Base-by-base conservation (phyloP, 2,797 vertebrate species). In the Luscinia luscinia region DNA sequence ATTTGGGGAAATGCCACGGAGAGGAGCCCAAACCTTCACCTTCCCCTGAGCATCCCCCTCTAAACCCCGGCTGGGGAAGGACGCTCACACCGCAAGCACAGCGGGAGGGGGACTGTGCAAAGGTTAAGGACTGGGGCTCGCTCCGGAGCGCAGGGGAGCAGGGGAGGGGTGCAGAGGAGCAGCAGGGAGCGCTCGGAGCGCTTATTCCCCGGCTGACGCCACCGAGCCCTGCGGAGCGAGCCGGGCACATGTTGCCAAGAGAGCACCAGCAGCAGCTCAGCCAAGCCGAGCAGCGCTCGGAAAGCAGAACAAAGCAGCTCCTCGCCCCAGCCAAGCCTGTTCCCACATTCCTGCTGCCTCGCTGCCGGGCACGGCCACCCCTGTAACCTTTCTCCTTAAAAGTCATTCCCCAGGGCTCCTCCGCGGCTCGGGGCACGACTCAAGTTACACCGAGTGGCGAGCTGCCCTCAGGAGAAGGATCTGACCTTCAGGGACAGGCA, bases 221-320 rank as follows among this genome's bases (percentile, higher is more conserved):
- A 96, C 52, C 15, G 70, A 92, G 90, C 95, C 82, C 96, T 49
- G 96, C 84, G 17, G 85, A 58, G 75, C 46, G 57, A 96, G 96
- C 95, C 62, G 91, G 97, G 97, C 95, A 96, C 97, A 96, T 45
- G 98, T 98, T 98, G 98, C 98, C 97, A 98, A 87, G 97, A 92
- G 95, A 95, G 96, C 93, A 59, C 81, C 92, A 77, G 72, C 76
- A 34, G 90, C 76, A 36, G 45, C 91, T 76, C 52, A 55, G 94
- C 96, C 87, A 28, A 89, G 96, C 49, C 6, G 51, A 52, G 64
- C 92, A 84, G 92, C 80, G 95, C 95, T 94, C 54, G 70, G 94
- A 83, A 89, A 97, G 96, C 95, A 96, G 93, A 96, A 91, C 89
- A 96, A 93, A 93, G 91, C 81, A 34, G 90, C 58, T 20, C 3